Base-by-base conservation (phyloP, 2,797 vertebrate genomes). In the Hapalemur alaotrensis region DNA sequence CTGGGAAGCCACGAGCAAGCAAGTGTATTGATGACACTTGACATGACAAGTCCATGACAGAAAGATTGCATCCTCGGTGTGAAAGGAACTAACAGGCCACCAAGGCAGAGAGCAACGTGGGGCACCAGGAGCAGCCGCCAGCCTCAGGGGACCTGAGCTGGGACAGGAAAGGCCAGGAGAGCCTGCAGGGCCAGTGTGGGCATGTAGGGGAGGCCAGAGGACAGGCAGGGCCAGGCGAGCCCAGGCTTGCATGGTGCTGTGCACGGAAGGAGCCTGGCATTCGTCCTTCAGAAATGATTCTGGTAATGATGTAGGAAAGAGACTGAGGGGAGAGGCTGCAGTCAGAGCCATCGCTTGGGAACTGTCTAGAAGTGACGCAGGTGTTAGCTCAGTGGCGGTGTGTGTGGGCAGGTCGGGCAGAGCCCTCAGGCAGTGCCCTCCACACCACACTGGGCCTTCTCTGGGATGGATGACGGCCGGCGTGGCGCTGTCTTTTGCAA, bases 121-220 rank as follows among this genome's bases (percentile, higher is more conserved):
- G 32, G 20, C 4, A 32, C n/a, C 54, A 25, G 57, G 38, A 52
- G 54, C 38, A 30, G 12, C 54, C 10, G 2, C 30, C 46, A 22
- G 38, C 70, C 35, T 7, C 1, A 9, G 13, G 11, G 0, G 1
- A 2, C 32, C 76, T 5, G 59, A 23, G 43, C 12, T 3, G 2
- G 46, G 63, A 67, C 5, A 5, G 73, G 70, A 57, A 57, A 57
- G 54, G 54, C 22, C 20, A 23, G 54, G 54, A 35, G 38, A n/a
- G 15, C 38, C 72, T 48, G n/a, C 4, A 18, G 75, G 9, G 38
- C 32, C 4, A 32, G 35, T 15, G 18, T 72, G 54, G 63, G 46
- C 80, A 35, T 23, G 54, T 23, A 57, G 54, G 88, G 22, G 41
- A 70, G 35, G 32, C 20, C 75, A 59, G 63, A 48, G 50, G 57